These are phyloP conservation scores for Rhincodon typus DNA, from an alignment of 2,797 vertebrate genomes.

Conservation along the genomic window DNA sequence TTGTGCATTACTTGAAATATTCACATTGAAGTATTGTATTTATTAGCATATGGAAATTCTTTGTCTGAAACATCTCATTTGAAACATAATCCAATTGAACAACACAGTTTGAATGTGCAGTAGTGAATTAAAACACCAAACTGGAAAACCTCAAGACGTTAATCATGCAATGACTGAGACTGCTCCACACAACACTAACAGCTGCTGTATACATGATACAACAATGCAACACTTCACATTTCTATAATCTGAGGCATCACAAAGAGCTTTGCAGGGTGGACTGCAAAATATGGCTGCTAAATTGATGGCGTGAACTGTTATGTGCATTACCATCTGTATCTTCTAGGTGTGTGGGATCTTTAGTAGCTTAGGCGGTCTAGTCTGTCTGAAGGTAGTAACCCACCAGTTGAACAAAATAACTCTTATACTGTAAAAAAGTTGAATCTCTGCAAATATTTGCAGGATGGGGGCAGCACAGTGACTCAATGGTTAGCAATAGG, in stretches of 20 bases:
- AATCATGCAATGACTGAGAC: neutral
- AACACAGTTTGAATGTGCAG: neutral
- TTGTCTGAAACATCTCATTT: neutral
- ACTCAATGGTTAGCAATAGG: too few relatives aligned
- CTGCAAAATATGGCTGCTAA: neutral
- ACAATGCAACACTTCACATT: neutral
- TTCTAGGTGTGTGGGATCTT: too few relatives aligned
- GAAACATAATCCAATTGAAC: neutral
- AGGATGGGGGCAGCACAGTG: too few relatives aligned
- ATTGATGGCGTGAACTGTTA: neutral
- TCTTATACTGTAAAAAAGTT: too few relatives aligned
- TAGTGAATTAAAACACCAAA: neutral
- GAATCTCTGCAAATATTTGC: too few relatives aligned
- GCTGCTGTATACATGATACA: neutral
- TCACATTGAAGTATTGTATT: neutral
- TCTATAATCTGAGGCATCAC: neutral
- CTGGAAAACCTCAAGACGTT: neutral
- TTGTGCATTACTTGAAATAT: neutral
- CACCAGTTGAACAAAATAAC: too few relatives aligned
- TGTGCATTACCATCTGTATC: too few relatives aligned
- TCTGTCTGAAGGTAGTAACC: too few relatives aligned
- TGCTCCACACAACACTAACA: neutral
- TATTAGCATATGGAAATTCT: neutral
- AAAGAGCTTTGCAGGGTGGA: neutral
- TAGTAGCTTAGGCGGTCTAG: too few relatives aligned